Base-by-base conservation (phyloP, 2,797 vertebrate genomes). In the Sylvia borin region DNA sequence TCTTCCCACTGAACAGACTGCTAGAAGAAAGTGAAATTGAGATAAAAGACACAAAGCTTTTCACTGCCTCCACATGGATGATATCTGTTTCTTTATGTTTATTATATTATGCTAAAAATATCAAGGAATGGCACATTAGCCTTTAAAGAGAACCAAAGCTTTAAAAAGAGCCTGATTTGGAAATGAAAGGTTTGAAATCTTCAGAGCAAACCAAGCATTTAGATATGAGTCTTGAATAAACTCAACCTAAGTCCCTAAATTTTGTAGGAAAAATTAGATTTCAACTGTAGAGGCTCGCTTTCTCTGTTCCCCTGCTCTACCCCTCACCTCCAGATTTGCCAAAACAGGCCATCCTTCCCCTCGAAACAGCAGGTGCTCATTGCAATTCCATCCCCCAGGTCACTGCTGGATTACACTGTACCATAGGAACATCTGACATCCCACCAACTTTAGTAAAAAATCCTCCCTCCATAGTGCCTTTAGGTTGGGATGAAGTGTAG, bases 21-120 rank as follows among this genome's bases (percentile, higher is more conserved):
- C 26, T 77, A 83, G 36, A 93, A 87, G 43, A 90, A 80, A 85
- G 58, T 88, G 32, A 81, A 81, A 80, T 26, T 66, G 60, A 85
- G 32, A 92, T 64, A 77, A 93, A 91, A 77, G 60, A 91, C 53
- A 79, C 66, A 83, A 91, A 89, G 75, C 24, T 85, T 95, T 34
- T 36, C 31, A 60, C 3, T 78, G 61, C 42, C 51, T 78, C 45
- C 50, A 87, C 24, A 75, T 40, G 18, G 26, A 74, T n/a, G 15
- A 67, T 54, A 89, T 21, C 34, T 18, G 16, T 61, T 91, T 89
- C 64, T 79, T 91, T 71, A 21, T 13, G 7, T 60, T 80, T 89
- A 75, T 88, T 75, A 42, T 50, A 84, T 27, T 43, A 9, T 67
- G 36, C n/a, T 67, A 84, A 79, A 73, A 86, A 79, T 21, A 51